Evolutionary conservation across 1,140 invertebrate species (phyloP).

Genomic region (Trypoxylus dichotomus): DNA sequence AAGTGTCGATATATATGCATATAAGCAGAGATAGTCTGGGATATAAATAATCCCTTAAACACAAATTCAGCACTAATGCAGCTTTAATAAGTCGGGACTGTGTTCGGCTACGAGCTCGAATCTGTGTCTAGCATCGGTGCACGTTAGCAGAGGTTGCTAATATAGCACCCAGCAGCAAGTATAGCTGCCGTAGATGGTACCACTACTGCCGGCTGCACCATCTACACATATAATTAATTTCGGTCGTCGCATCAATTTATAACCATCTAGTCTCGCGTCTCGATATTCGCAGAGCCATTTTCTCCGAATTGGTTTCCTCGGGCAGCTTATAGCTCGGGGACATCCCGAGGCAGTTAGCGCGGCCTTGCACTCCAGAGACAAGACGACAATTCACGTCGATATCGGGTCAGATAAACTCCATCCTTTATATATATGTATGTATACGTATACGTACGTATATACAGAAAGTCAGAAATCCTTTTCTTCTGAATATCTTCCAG

Average conservation of each 20-base stretch:
- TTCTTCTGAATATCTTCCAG: constrained; percentile 10
- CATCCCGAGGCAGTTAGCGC: constrained; percentile 35
- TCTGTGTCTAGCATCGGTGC: background rate
- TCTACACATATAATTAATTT: constrained; percentile 34
- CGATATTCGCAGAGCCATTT: constrained; percentile 34
- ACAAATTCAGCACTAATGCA: constrained; percentile 23
- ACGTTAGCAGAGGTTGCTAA: constrained; percentile 5
- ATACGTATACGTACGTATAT: background rate
- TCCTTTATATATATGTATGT: constrained; percentile 26
- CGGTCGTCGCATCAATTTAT: constrained; percentile 33
- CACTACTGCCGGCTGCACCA: background rate
- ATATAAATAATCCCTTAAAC: constrained; percentile 23
- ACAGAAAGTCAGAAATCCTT: background rate
- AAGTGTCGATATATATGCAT: background rate
- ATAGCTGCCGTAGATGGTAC: background rate
- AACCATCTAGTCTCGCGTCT: constrained; percentile 34
- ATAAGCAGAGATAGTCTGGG: constrained; percentile 2
- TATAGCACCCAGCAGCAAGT: background rate
- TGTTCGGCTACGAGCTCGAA: background rate
- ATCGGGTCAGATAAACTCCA: constrained; percentile 32
- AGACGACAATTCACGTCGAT: constrained; percentile 35
- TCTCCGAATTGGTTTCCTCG: constrained; percentile 35
- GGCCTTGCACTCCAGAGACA: constrained; percentile 36
- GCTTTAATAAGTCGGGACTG: constrained; percentile 2
- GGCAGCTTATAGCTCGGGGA: constrained; percentile 34